Base-by-base conservation (phyloP, 2,797 vertebrate genomes). In the Taenioides sp. region DNA sequence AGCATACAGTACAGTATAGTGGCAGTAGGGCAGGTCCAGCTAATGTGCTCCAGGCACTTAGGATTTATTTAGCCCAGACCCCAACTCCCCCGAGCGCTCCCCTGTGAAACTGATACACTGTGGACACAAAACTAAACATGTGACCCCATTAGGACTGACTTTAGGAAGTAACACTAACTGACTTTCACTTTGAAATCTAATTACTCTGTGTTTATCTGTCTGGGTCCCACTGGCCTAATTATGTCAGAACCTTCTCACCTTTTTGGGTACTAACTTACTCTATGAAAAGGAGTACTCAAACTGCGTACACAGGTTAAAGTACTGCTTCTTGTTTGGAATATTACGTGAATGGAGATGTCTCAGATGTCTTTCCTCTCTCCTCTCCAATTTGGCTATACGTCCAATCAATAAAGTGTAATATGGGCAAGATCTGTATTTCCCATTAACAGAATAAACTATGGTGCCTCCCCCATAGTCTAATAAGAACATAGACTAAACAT, bases 41-140 rank as follows among this genome's bases (percentile, higher is more conserved):
- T 81, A 78, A 84, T 25, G 69, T 40, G 69, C 80, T 76, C 55
- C 78, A 87, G 80, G 74, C 70, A 73, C 67, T 18, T 47, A 28
- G 67, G 72, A 78, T 34, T 69, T 10, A 83, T 66, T 69, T 52
- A 65, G 47, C 20, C 14, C 18, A 4, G 11, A 14, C 47, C 49
- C 27, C 27, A 54, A 52, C 25, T 66, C 65, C 65, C 65, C 60
- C 40, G 59, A 61, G 62, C 40, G 69, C 75, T 52, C 14, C 49
- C 28, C 47, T 66, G 65, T 66, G 65, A 66, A 66, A 66, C 65
- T 12, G 47, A 66, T n/a, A 27, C 64, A 34, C 28, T 72, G 59
- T 57, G 6, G 4, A 43, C 16, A 25, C 2, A 67, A 72, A 64
- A 28, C 58, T 17, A 22, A 12, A 7, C 61, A 40, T 27, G 4